A percentile compares a stretch with the other conserved stretches of the same genome.
phyloP scores from a whole-genome alignment of 2,888 invertebrate species.

The Drosophila maculinotata region DNA sequence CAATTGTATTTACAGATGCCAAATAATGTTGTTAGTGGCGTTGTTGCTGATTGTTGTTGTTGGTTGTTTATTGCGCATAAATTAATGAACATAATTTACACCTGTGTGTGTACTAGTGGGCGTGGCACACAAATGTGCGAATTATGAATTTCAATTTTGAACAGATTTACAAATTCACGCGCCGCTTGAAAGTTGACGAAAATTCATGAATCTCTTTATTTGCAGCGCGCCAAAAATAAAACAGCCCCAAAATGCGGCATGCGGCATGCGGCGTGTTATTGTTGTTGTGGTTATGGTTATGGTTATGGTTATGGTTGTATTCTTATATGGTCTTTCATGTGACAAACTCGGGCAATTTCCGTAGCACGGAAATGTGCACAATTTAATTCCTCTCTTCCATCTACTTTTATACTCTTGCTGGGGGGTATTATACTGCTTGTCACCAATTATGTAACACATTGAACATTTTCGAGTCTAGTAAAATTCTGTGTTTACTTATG shows the following conservation, averaged over 20 bases:
- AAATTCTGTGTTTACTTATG: too few relatives aligned
- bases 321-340: constrained; percentile 52
- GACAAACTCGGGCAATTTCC: constrained; percentile 76
- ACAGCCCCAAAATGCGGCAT: constrained; percentile 39
- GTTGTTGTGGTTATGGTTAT: constrained; percentile 7
- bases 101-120: constrained; percentile 44
- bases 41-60: constrained; percentile 14
- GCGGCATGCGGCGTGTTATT: constrained; percentile 16
- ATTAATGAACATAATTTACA: constrained; percentile 71
- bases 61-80: constrained; percentile 44
- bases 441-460: neutral
- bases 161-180: constrained; percentile 40
- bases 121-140: constrained; percentile 19
- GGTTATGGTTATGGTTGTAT: constrained; percentile 40
- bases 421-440: neutral
- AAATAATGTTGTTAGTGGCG: constrained; percentile 25
- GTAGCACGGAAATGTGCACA: constrained; percentile 75
- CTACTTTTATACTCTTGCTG: constrained; percentile 9
- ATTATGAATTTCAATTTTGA: constrained; percentile 65
- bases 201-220: constrained; percentile 6
- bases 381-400: constrained; percentile 65
- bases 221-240: constrained; percentile 22
- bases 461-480: too few relatives aligned
- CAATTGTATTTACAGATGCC: constrained; percentile 54
- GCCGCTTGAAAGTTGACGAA: constrained; percentile 6